Percentiles rank a stretch among this genome's conserved stretches.
phyloP scores from a whole-genome alignment of 1,140 invertebrate genomes.

The Tetramorium parvispinum region DNA sequence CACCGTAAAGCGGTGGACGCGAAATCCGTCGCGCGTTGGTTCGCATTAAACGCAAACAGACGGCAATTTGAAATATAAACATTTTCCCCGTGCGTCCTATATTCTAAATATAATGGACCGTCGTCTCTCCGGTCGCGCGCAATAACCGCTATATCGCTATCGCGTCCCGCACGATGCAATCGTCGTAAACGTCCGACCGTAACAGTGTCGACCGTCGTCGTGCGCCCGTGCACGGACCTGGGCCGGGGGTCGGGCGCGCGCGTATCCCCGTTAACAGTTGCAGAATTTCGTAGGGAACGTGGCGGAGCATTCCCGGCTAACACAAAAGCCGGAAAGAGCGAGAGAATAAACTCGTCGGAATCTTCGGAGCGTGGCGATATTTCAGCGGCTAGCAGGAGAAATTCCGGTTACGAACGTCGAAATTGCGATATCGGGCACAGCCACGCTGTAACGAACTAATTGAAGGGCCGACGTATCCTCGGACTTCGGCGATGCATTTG shows the following conservation, averaged over 20 bases:
- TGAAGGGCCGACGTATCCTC: constrained; percentile 25
- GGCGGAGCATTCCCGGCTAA: constrained; percentile 22
- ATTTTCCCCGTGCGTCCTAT: constrained; percentile 1
- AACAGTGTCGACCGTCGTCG: constrained; percentile 9
- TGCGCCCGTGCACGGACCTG: background rate
- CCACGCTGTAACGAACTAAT: constrained; percentile 37
- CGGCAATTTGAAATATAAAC: constrained; percentile 53
- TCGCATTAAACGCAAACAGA: constrained; percentile 16
- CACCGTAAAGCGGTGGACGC: background rate
- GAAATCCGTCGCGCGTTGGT: background rate
- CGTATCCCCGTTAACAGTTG: constrained; percentile 42
- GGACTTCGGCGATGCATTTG: constrained; percentile 42
- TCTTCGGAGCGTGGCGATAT: constrained; percentile 48
- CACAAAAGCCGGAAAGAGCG: constrained; percentile 39
- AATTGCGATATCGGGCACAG: constrained; percentile 47
- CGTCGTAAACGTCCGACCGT: constrained; percentile 12
- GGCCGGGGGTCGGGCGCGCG: background rate
- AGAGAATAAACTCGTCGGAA: constrained; percentile 41
- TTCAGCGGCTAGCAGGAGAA: constrained; percentile 20
- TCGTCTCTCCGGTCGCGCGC: background rate
- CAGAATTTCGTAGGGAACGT: constrained; percentile 31
- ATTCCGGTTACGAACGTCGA: constrained; percentile 28
- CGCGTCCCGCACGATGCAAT: constrained; percentile 20
- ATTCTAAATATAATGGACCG: constrained; percentile 38
- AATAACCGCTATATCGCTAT: constrained; percentile 26